phyloP scores from a whole-genome alignment of 2,797 vertebrate species.

The Numenius phaeopus region DNA sequence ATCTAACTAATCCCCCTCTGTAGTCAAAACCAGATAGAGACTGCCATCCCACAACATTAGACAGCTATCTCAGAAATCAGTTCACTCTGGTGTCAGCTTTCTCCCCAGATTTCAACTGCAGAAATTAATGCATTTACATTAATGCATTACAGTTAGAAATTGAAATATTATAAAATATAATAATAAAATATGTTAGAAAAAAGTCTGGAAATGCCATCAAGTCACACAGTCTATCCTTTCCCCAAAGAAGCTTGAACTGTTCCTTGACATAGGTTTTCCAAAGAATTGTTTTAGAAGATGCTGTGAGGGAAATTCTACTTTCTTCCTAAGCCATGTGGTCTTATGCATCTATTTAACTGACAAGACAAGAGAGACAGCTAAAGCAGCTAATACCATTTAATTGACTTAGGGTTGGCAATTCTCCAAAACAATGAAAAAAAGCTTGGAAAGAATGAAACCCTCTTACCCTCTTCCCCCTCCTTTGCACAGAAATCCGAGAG shows the following conservation, averaged over 20 bases:
- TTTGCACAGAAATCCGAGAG: background rate
- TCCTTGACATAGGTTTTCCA: background rate
- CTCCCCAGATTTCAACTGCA: background rate
- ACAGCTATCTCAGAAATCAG: background rate
- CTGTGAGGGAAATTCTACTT: background rate
- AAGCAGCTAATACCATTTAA: background rate
- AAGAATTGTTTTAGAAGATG: background rate
- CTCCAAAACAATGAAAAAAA: background rate
- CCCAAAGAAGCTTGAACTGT: background rate
- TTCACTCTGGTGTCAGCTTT: background rate
- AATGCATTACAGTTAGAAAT: background rate
- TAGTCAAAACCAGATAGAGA: background rate
- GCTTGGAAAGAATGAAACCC: background rate
- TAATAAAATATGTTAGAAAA: background rate
- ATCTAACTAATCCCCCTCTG: background rate
- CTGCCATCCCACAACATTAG: background rate
- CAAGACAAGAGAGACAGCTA: background rate
- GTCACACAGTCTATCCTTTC: background rate
- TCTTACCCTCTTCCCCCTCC: background rate
- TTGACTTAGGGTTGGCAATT: background rate
- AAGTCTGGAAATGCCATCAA: background rate
- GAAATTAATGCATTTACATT: background rate
- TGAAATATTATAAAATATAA: background rate
- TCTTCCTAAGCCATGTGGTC: background rate
- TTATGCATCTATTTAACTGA: background rate